phyloP scores from a whole-genome alignment of 2,113 vertebrate species.

The Corapipo altera region DNA sequence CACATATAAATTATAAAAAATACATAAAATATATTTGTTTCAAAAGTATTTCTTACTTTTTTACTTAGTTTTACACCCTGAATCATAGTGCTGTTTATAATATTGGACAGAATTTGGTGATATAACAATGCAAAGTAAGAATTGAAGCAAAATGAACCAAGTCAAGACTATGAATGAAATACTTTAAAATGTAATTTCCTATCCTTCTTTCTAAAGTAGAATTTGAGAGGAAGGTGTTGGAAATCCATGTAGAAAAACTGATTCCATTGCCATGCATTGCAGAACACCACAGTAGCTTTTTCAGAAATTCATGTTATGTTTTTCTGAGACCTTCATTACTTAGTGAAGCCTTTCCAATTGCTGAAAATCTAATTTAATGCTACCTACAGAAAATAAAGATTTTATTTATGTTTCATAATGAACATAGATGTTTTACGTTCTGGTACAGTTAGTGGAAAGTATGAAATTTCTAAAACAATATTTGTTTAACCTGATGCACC shows the following conservation, averaged over 20 bases:
- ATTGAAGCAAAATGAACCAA: background rate
- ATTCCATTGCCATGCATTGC: background rate
- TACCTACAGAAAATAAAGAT: background rate
- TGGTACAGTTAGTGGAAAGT: background rate
- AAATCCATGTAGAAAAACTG: background rate
- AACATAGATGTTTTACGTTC: background rate
- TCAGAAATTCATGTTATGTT: background rate
- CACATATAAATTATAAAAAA: background rate
- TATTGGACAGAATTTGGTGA: background rate
- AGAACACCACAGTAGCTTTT: background rate
- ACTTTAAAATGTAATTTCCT: background rate
- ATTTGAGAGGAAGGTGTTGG: background rate
- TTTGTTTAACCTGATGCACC: background rate
- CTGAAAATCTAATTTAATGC: background rate
- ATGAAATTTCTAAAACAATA: background rate
- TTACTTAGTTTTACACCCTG: background rate
- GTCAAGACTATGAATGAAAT: background rate
- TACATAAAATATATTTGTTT: background rate
- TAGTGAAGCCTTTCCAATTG: background rate
- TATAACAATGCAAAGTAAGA: background rate
- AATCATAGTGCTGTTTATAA: background rate
- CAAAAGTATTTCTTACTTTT: background rate
- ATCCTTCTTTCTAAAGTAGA: background rate
- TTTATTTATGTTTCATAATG: background rate
- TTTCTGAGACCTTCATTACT: background rate